These are phyloP conservation scores for Oryzias javanicus DNA, from an alignment of 2,113 vertebrate genomes.

Conservation along the genomic window DNA sequence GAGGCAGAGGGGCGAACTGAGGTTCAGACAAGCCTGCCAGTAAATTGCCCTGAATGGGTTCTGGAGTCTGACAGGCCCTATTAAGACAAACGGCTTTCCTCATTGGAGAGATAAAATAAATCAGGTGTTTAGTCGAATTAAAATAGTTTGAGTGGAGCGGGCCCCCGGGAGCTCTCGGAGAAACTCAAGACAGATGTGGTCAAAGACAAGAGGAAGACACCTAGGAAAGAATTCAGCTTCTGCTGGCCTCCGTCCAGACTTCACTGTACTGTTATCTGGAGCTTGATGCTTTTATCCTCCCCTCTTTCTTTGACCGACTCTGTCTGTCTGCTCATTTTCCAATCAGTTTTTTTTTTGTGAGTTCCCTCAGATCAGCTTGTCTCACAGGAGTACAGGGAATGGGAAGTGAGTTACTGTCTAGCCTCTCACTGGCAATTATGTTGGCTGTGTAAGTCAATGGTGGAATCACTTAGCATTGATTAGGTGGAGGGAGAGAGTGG, in stretches of 20 bases:
- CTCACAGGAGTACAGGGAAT: conserved; percentile 68
- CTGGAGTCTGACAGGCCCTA: conserved; percentile 97
- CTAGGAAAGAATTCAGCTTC: conserved; percentile 80
- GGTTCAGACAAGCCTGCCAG: conserved; percentile 82
- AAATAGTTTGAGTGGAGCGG: conserved; percentile 99
- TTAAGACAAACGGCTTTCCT: conserved; percentile 99
- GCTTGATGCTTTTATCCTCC: conserved; percentile 40
- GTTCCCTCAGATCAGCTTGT: conserved; percentile 71
- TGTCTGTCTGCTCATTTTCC: conserved; percentile 33
- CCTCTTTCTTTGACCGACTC: conserved; percentile 5
- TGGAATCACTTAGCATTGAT: conserved; percentile 83
- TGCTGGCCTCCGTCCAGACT: conserved; percentile 66
- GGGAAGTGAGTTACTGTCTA: conserved; percentile 79
- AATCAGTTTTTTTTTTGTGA: conserved; percentile 33
- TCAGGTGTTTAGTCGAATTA: conserved; percentile 99
- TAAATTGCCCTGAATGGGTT: conserved; percentile 95
- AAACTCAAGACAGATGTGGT: conserved; percentile 99
- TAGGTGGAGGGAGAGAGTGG: conserved; percentile 66
- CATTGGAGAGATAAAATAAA: conserved; percentile 99
- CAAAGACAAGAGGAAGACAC: conserved; percentile 87
- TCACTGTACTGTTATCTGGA: conserved; percentile 60
- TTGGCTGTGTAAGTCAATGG: conserved; percentile 80
- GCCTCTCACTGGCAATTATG: conserved; percentile 79
- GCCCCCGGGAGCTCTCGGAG: conserved; percentile 91
- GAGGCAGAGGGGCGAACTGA: conserved; percentile 69